Evolutionary conservation across 2,113 vertebrate genomes (phyloP), one percentile per base, ranked within the genome.

Genomic region (Gallinago media): DNA sequence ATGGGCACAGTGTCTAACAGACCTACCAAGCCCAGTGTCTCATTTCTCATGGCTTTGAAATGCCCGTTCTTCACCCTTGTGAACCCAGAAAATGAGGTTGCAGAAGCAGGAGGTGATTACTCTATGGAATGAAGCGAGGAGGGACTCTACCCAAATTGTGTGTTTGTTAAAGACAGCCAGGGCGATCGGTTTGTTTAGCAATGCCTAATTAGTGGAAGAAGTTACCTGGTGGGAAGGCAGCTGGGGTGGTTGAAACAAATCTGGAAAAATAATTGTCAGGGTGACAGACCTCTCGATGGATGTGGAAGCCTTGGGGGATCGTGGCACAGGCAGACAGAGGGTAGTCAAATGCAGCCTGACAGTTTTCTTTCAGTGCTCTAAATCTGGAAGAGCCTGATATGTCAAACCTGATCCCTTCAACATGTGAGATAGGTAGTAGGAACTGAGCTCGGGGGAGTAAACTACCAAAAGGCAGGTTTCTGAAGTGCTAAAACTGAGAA

Each of bases 321-420:
- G 2, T 31, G 72, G 85, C 78, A 88, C 38, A 52, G 0, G 0
- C 68, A 46, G 77, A 52, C 56, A 27, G 77, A 85, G 58, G 55
- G 40, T 18, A 85, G 70, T 78, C 78, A 95, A 88, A 93, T 36
- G 56, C 68, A 90, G 50, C 31, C 16, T 80, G 85, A 88, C 59
- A 56, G 21, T 80, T 94, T 83, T 66, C 72, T 77, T 93, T 73
- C 88, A 59, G 44, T 77, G 90, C 36, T 82, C 34, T 73, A 38
- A 79, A 73, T 49, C 40, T 83, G 81, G 58, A 94, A 90, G 78
- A 96, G 67, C 70, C 70, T 21, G 42, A 54, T 54, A 11, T 22
- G 91, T 94, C 93, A 94, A 90, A 77, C 50, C 67, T 71, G 47
- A 93, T 94, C 52, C 52, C 15, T 71, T 95, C 46, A 74, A 67